Evolutionary conservation across 92 coral and sea anemone species (phyloP).

Genomic region (Porites divaricata): DNA sequence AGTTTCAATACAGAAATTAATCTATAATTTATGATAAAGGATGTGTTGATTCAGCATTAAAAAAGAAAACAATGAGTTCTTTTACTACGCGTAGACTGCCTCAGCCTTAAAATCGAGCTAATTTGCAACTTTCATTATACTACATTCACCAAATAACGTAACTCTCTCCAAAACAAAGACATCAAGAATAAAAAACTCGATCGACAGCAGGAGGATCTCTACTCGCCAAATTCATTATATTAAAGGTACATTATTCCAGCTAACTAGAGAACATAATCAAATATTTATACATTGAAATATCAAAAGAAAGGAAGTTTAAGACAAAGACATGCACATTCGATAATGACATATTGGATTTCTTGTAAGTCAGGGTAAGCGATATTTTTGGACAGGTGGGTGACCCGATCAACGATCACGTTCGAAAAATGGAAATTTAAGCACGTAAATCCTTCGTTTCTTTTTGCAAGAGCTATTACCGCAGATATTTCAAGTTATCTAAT

Average conservation of each 20-base stretch:
- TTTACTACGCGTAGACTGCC: not conserved
- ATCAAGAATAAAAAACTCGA: slow-evolving; percentile 8
- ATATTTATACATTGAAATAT: not conserved
- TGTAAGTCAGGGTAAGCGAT: not conserved
- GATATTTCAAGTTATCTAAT: slow-evolving; percentile 23
- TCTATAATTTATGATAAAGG: not conserved
- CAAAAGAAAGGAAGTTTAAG: not conserved
- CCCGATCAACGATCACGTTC: not conserved
- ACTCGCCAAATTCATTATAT: not conserved
- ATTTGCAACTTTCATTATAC: not conserved
- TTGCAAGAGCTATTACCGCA: not conserved
- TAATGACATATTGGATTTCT: slow-evolving; percentile 5
- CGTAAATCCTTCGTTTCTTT: not conserved
- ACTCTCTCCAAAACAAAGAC: not conserved
- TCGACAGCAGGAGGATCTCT: not conserved
- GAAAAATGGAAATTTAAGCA: not conserved
- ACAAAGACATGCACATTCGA: not conserved
- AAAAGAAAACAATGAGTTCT: not conserved
- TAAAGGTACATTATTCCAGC: not conserved
- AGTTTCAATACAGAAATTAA: too few species aligned
- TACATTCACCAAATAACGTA: slow-evolving; percentile 16
- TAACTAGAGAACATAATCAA: not conserved
- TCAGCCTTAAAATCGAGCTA: not conserved
- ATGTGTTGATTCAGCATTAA: not conserved
- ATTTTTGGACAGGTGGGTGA: slow-evolving; percentile 29